A percentile compares a stretch with the other conserved stretches of the same genome.
Conservation (phyloP, 92 coral and sea anemone species). For the Umimayanthus chanpuru region DNA sequence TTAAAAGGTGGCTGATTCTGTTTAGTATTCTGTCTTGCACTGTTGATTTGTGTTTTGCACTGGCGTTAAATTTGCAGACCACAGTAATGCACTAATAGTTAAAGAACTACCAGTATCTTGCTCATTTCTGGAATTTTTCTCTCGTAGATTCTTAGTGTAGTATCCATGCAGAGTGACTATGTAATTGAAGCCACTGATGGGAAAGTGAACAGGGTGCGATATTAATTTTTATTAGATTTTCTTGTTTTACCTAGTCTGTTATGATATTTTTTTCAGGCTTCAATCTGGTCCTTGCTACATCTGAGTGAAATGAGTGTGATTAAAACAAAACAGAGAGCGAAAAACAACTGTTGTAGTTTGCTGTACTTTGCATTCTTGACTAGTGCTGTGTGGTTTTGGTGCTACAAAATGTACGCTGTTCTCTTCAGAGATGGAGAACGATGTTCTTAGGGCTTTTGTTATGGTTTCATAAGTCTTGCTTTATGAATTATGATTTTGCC, state of each 20-base stretch:
- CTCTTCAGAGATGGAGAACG: neutral
- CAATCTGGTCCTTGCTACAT: neutral
- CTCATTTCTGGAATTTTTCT: conserved; percentile 45
- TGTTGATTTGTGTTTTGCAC: neutral
- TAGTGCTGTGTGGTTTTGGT: neutral
- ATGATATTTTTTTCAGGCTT: neutral
- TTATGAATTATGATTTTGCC: no score
- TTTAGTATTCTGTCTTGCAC: conserved; percentile 1
- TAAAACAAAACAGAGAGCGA: neutral
- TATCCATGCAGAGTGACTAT: conserved; percentile 70
- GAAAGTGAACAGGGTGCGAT: conserved; percentile 73
- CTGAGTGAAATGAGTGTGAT: neutral
- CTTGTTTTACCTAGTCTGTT: neutral
- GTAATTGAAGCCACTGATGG: conserved; percentile 68
- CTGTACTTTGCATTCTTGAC: no score
- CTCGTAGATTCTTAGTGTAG: conserved; percentile 65
- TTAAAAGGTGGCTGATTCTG: neutral
- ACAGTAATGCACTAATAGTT: neutral
- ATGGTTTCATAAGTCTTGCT: no score
- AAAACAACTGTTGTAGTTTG: neutral
- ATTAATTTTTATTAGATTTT: conserved; percentile 14
- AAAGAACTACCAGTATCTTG: neutral
- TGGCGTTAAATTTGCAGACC: neutral
- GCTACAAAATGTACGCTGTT: neutral
- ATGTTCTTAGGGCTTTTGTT: neutral